phyloP scores from a whole-genome alignment of 2,888 invertebrate genomes.

The Tribolium freemani region DNA sequence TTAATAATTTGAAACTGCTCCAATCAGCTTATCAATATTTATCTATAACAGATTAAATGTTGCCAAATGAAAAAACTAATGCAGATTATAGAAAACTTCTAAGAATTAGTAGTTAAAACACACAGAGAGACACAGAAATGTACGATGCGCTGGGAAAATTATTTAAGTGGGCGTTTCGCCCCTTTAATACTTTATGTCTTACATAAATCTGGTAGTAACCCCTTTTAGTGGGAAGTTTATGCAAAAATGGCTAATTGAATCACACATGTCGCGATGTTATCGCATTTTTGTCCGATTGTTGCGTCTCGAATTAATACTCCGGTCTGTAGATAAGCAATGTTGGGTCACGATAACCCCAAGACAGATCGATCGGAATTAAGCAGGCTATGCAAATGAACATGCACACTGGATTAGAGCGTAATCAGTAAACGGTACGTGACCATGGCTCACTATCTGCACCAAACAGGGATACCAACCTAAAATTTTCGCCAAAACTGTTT shows the following conservation, averaged over 20 bases:
- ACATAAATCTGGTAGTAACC: neutral
- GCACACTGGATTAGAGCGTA: constrained; percentile 40
- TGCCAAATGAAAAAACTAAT: too few relatives aligned
- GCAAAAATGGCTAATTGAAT: neutral
- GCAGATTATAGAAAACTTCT: too few relatives aligned
- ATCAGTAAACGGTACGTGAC: constrained; percentile 41
- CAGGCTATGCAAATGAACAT: constrained; percentile 43
- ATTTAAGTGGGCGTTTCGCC: neutral
- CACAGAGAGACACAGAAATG: too few relatives aligned
- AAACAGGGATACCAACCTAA: too few relatives aligned
- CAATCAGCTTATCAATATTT: too few relatives aligned
- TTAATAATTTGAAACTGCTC: too few relatives aligned
- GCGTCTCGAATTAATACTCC: constrained; percentile 14
- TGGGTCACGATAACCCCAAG: constrained; percentile 35
- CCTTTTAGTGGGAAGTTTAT: neutral
- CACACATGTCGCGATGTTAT: neutral
- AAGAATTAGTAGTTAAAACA: too few relatives aligned
- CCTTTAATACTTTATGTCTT: neutral
- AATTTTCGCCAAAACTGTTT: too few relatives aligned
- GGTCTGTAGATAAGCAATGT: constrained; percentile 29
- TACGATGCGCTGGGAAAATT: neutral
- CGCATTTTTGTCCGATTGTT: neutral
- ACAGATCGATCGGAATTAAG: constrained; percentile 41
- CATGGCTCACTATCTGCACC: constrained; percentile 9
- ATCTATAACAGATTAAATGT: too few relatives aligned